Conservation (phyloP, 2,113 vertebrate genomes). For the Megatriorchis doriae region DNA sequence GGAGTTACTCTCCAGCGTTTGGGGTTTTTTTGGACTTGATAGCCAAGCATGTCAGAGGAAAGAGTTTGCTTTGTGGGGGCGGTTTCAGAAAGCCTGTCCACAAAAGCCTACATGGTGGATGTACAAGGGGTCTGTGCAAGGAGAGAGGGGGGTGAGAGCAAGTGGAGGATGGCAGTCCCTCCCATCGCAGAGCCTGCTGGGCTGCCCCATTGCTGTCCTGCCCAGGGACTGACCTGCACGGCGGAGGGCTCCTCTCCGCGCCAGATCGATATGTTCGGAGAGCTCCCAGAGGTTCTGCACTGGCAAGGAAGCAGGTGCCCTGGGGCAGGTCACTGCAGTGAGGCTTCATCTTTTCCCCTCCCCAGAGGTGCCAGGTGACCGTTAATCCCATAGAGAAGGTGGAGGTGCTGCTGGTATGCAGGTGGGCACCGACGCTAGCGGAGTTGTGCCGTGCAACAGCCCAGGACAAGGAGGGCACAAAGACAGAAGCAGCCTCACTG, state of each 20-base stretch:
- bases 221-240: accelerated
- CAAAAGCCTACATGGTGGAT: accelerated
- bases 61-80: neutral
- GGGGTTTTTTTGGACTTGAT: neutral
- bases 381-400: accelerated
- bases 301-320: neutral
- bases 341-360: neutral
- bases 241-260: neutral
- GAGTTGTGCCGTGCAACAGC: neutral
- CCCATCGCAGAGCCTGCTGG: accelerated
- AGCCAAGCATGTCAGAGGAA: neutral
- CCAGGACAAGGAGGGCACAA: neutral
- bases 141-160: neutral
- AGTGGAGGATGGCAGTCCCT: neutral
- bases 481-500: neutral
- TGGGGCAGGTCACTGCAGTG: neutral
- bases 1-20: neutral
- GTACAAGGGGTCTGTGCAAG: neutral
- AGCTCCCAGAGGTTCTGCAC: neutral
- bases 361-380: neutral
- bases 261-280: accelerated
- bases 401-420: neutral
- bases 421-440: accelerated
- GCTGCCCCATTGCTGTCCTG: accelerated
- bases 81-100: neutral